Base-by-base conservation (phyloP, 2,888 invertebrate genomes). In the Eudiplozoon nipponicum region DNA sequence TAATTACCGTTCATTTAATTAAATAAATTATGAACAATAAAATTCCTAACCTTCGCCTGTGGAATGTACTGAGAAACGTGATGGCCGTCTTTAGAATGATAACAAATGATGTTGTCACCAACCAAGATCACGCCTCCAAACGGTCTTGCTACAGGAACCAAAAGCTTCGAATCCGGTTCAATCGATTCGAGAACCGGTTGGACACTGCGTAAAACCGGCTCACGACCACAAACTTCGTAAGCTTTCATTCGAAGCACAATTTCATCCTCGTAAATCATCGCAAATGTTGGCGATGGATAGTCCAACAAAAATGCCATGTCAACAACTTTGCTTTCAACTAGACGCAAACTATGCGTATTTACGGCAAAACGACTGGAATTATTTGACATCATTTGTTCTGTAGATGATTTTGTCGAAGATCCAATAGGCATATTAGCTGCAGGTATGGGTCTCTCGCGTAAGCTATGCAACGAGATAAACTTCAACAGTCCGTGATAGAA, bases 401-500 rank as follows among this genome's bases (percentile, higher is more conserved):
- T 68, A 63, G n/a, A n/a, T n/a, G n/a, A n/a, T n/a, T n/a, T n/a
- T n/a, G n/a, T n/a, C n/a, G n/a, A n/a, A n/a, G n/a, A n/a, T n/a
- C n/a, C n/a, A n/a, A n/a, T n/a, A n/a, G n/a, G n/a, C n/a, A n/a
- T n/a, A n/a, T n/a, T n/a, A 51, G 67, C 68, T 50, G 77, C 77
- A 38, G 86, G 81, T 60, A 78, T 81, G 20, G 90, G 61, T 60
- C 90, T 86, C 45, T 70, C 72, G 47, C 76, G 78, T 50, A 81
- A 80, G 52, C 74, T 74, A 51, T 86, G 81, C 47, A 90, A 63
- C 0, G 86, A 84, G 51, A 94, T 84, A 44, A 94, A 77, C 60
- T 94, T 94, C 52, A 94, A 75, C 9, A 86, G 64, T 1, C 90
- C 90, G 63, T 86, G 86, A 57, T 90, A 94, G 1, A 90, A 63